Conservation (phyloP, 1,140 invertebrate genomes). For the Teleopsis dalmanni region DNA sequence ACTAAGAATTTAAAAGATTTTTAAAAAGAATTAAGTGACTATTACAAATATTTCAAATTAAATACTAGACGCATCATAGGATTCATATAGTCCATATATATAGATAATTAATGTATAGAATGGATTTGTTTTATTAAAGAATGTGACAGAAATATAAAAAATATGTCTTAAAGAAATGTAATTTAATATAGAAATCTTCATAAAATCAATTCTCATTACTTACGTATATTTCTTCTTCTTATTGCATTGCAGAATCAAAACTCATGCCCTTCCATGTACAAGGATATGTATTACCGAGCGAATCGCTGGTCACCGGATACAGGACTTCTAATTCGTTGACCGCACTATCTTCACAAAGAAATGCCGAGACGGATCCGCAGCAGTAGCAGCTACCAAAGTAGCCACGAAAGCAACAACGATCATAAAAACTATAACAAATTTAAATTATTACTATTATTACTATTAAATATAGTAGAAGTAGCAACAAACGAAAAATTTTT, state of each 20-base stretch:
- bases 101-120: no score
- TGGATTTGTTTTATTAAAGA: no score
- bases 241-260: constrained; percentile 53
- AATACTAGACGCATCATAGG: no score
- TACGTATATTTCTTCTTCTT: background rate
- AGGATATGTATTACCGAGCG: constrained; percentile 58
- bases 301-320: constrained; percentile 43
- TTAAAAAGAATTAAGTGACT: background rate
- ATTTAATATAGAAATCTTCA: background rate
- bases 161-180: no score
- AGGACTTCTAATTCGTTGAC: constrained; percentile 42
- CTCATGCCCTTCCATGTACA: constrained; percentile 61
- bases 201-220: constrained; percentile 4
- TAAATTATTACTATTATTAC: no score
- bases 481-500: no score
- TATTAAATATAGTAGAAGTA: no score
- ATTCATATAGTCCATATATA: no score
- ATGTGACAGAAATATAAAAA: no score
- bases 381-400: background rate
- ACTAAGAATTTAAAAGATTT: background rate
- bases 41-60: background rate
- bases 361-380: background rate
- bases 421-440: constrained; percentile 2
- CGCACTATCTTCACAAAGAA: constrained; percentile 1
- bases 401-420: background rate